Conservation (phyloP, 2,888 invertebrate genomes). For the Stramonita haemastoma region DNA sequence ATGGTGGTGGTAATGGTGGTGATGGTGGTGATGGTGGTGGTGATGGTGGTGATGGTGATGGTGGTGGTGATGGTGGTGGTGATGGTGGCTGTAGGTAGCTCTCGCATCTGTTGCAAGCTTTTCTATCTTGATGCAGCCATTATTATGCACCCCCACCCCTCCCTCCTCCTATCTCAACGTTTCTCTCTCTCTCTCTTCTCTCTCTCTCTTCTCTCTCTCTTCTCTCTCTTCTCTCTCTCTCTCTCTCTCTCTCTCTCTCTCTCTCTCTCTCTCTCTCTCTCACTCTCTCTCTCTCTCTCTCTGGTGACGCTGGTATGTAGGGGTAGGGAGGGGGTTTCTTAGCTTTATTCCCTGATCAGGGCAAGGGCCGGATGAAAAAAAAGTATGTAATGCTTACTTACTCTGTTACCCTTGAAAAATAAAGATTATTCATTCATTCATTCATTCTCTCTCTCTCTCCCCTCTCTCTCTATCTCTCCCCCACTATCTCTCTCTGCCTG, state of each 20-base stretch:
- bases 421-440: no score
- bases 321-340: no score
- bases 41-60: slow-evolving; percentile 13
- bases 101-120: neutral
- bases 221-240: neutral
- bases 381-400: no score
- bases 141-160: neutral
- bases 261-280: neutral
- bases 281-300: neutral
- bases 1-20: neutral
- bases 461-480: neutral
- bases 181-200: neutral
- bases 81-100: neutral
- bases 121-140: neutral
- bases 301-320: no score
- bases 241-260: neutral
- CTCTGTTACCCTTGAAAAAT: no score
- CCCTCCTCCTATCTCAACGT: neutral
- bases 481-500: neutral
- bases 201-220: neutral
- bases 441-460: neutral
- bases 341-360: no score
- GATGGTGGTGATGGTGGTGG: slow-evolving; percentile 1
- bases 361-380: no score
- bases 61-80: neutral